Evolutionary conservation across 2,888 invertebrate genomes (phyloP), one percentile per base, ranked within the genome.

Genomic region (Craniophora ligustri): DNA sequence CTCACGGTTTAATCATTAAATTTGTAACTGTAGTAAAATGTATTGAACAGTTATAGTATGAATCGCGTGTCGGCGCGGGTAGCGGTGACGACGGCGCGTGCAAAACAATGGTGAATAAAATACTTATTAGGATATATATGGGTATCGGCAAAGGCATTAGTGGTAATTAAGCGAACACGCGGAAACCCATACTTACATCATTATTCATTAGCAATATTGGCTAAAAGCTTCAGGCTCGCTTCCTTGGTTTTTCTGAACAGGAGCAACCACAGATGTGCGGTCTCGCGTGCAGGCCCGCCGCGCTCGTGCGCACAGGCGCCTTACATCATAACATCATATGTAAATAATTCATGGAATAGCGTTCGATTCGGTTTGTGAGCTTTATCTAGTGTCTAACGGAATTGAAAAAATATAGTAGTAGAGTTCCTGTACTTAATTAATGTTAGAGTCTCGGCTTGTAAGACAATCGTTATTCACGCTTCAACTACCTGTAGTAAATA

Each of bases 171-270:
- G 75, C 71, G 76, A 79, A 77, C 70, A 87, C 78, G 78, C 90
- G 92, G 93, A 92, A 92, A 87, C 79, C 74, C 68, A 81, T 84
- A 81, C 68, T 81, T 84, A 81, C 78, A 84, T 82, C 80, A 83
- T 81, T 87, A 89, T 89, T 90, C 84, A 91, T 90, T 84, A 90
- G 72, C 80, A 85, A 81, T 86, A 87, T 87, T 86, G 80, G 79
- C 78, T 79, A 79, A 73, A 67, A 76, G 81, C 76, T 76, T 55
- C 54, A 75, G 76, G 65, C 62, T 51, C 61, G 81, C 78, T 92
- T 92, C 91, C 92, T 90, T 72, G 83, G 85, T 91, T 91, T 92
- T 91, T 91, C 79, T 83, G 75, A 53, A 49, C 72, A 64, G 73
- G 74, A 74, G 66, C 60, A 71, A 72, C 76, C 60, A 67, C 75